Conservation (phyloP, 2,797 vertebrate genomes). For the Sebastes minor region DNA sequence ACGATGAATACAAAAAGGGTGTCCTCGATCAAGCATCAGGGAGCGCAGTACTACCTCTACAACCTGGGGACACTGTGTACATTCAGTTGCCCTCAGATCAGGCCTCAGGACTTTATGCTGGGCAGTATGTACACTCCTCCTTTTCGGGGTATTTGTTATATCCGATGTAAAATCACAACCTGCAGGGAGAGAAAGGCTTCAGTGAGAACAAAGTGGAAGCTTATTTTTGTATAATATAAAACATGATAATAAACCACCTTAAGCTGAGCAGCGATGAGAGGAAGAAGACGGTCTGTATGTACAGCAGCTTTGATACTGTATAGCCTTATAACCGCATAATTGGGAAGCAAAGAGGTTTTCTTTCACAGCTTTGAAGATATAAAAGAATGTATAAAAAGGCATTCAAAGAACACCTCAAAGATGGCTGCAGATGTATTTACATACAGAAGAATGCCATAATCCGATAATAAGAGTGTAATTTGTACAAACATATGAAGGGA, state of each 20-base stretch:
- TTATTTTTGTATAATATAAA: constrained; percentile 33
- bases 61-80: constrained; percentile 92
- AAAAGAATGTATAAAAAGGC: constrained; percentile 13
- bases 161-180: constrained; percentile 88
- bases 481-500: constrained; percentile 1
- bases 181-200: constrained; percentile 20
- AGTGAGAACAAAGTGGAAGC: constrained; percentile 3
- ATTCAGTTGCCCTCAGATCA: constrained; percentile 97
- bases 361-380: constrained; percentile 22
- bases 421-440: constrained; percentile 14
- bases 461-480: background rate
- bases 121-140: constrained; percentile 96
- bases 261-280: constrained; percentile 16
- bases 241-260: constrained; percentile 22
- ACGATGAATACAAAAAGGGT: constrained; percentile 97
- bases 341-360: constrained; percentile 4
- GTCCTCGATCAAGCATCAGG: constrained; percentile 98
- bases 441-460: background rate
- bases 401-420: constrained; percentile 12
- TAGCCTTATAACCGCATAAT: constrained; percentile 20
- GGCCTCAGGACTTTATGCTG: constrained; percentile 96
- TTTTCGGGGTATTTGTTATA: constrained; percentile 99
- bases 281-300: constrained; percentile 11
- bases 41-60: constrained; percentile 93
- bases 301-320: constrained; percentile 32